These are phyloP conservation scores for Andrena fulva DNA, from an alignment of 2,888 invertebrate genomes.

Conservation along the genomic window DNA sequence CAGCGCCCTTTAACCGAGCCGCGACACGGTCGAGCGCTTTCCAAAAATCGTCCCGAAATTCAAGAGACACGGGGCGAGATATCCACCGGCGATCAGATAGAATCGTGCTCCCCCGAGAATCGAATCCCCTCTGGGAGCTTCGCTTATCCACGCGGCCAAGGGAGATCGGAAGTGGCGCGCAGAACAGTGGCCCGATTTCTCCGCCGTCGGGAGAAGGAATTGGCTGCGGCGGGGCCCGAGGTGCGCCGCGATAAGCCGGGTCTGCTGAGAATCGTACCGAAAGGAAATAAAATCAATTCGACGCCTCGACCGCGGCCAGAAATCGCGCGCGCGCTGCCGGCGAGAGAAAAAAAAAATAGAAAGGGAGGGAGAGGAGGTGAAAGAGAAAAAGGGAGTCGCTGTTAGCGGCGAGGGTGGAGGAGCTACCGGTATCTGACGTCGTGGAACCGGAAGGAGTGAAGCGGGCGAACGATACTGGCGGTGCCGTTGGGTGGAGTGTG, in stretches of 20 bases:
- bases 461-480: background rate
- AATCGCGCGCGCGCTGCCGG: conserved; percentile 10
- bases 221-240: conserved; percentile 55
- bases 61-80: background rate
- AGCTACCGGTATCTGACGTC: conserved; percentile 14
- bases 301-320: conserved; percentile 18
- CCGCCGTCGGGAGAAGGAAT: conserved; percentile 47
- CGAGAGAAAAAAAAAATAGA: background rate
- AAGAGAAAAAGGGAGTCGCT: conserved; percentile 4
- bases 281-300: conserved; percentile 75
- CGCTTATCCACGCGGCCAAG: conserved; percentile 17
- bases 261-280: conserved; percentile 61
- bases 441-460: conserved; percentile 21
- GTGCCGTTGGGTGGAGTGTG: background rate
- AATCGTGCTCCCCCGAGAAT: conserved; percentile 15
- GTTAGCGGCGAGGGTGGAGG: background rate
- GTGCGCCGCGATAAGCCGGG: conserved; percentile 67
- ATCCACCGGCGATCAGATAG: conserved; percentile 1
- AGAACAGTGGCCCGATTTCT: conserved; percentile 63
- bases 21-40: no score
- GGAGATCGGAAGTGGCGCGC: conserved; percentile 28
- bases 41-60: no score
- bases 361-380: background rate
- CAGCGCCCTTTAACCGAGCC: no score
- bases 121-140: conserved; percentile 16